phyloP scores from a whole-genome alignment of 2,113 vertebrate species.

The Scopus umbretta region DNA sequence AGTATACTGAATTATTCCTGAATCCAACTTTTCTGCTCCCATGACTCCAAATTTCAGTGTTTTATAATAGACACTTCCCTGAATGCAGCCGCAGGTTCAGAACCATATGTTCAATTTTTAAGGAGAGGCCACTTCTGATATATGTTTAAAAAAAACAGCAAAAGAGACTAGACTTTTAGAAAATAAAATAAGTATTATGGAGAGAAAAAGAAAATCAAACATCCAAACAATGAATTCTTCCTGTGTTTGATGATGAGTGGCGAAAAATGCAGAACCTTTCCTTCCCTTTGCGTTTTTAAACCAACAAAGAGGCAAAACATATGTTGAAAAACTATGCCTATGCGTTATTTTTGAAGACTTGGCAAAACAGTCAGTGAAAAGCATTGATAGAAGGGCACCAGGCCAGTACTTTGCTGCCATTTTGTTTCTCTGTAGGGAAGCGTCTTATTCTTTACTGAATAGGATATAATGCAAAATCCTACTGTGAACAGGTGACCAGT shows the following conservation, averaged over 20 bases:
- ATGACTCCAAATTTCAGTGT: background rate
- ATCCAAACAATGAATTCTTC: background rate
- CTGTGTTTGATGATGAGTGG: background rate
- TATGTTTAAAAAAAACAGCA: background rate
- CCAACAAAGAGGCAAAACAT: constrained; percentile 34
- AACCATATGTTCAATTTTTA: background rate
- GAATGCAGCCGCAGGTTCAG: background rate
- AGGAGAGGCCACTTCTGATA: background rate
- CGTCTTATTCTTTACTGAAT: constrained; percentile 36
- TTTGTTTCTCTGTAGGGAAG: constrained; percentile 50
- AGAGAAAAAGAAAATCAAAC: constrained; percentile 1
- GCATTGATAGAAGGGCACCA: constrained; percentile 23
- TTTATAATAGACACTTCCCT: background rate
- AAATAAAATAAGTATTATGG: background rate
- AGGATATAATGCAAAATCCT: constrained; percentile 46
- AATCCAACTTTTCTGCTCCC: background rate
- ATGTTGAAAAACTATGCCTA: constrained; percentile 45
- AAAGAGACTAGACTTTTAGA: background rate
- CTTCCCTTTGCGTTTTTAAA: constrained; percentile 29
- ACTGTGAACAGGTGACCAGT: constrained; percentile 47
- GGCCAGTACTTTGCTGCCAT: constrained; percentile 43
- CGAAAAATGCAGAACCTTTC: background rate
- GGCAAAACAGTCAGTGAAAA: constrained; percentile 46
- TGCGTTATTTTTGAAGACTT: constrained; percentile 48
- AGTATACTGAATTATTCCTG: background rate